Percentiles rank a stretch among this genome's conserved stretches.
Evolutionary conservation across 2,113 vertebrate species (phyloP).

Genomic region (Mirounga angustirostris): DNA sequence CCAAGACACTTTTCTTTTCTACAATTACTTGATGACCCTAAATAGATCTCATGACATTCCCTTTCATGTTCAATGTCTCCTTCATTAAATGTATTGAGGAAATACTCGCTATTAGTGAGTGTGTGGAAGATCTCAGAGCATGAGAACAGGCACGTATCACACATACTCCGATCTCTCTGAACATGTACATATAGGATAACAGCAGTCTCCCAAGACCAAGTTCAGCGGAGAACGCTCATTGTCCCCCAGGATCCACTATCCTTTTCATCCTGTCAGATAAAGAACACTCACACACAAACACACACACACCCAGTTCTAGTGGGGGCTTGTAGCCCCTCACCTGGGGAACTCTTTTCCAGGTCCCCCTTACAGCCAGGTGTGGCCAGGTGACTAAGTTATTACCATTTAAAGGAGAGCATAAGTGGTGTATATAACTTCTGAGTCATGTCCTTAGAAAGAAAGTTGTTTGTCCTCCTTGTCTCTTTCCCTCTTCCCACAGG

Average conservation of each 20-base stretch:
- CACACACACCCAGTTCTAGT: not conserved
- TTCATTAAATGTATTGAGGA: not conserved
- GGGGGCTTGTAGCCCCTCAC: not conserved
- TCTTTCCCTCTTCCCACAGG: not conserved
- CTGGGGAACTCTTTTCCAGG: not conserved
- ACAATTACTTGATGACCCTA: not conserved
- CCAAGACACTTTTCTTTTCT: not conserved
- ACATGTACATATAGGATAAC: not conserved
- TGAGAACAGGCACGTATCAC: not conserved
- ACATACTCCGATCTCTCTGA: not conserved
- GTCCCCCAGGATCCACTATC: not conserved
- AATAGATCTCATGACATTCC: not conserved
- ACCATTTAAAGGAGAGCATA: not conserved
- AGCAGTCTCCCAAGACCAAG: not conserved
- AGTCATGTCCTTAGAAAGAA: not conserved
- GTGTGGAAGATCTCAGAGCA: not conserved
- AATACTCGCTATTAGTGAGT: not conserved
- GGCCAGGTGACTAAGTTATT: not conserved
- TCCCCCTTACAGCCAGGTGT: not conserved
- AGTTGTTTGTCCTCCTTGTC: not conserved
- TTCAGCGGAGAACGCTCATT: not conserved
- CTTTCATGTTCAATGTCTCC: not conserved
- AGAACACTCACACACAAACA: not conserved
- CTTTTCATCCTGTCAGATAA: not conserved
- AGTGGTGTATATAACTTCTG: not conserved